Evolutionary conservation across 2,113 vertebrate species (phyloP).

Genomic region (Opisthocomus hoazin): DNA sequence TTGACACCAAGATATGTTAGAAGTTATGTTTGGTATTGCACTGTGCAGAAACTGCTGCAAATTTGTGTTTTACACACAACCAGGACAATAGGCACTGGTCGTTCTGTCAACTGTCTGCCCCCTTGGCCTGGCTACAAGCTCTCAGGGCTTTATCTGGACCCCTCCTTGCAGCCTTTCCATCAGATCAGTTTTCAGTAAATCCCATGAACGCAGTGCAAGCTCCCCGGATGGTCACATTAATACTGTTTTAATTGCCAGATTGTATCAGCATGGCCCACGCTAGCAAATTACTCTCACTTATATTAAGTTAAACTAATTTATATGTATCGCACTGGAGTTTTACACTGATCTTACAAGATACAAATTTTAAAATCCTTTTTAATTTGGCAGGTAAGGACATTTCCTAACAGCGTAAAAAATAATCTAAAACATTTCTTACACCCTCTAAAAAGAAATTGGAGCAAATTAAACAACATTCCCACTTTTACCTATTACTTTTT

Average conservation of each 20-base stretch:
- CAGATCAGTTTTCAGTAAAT: background rate
- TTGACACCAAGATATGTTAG: background rate
- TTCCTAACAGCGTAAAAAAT: background rate
- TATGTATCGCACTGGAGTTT: background rate
- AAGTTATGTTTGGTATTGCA: background rate
- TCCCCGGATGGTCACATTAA: background rate
- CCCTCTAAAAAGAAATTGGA: background rate
- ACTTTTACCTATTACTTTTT: background rate
- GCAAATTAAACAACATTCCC: background rate
- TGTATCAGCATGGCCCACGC: background rate
- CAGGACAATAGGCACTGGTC: accelerated
- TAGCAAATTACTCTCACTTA: background rate
- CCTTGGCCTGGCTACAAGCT: background rate
- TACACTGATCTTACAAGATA: background rate
- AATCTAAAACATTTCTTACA: background rate
- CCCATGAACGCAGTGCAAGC: background rate
- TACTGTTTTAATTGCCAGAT: background rate
- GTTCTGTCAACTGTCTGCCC: background rate
- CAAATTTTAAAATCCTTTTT: background rate
- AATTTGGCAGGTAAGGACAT: background rate
- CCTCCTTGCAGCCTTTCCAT: background rate
- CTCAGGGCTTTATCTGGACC: background rate
- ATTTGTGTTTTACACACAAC: background rate
- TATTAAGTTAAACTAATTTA: background rate
- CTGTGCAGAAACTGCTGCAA: background rate